A percentile compares a stretch with the other conserved stretches of the same genome.
phyloP scores from a whole-genome alignment of 2,797 vertebrate species.

The Poecilia picta region DNA sequence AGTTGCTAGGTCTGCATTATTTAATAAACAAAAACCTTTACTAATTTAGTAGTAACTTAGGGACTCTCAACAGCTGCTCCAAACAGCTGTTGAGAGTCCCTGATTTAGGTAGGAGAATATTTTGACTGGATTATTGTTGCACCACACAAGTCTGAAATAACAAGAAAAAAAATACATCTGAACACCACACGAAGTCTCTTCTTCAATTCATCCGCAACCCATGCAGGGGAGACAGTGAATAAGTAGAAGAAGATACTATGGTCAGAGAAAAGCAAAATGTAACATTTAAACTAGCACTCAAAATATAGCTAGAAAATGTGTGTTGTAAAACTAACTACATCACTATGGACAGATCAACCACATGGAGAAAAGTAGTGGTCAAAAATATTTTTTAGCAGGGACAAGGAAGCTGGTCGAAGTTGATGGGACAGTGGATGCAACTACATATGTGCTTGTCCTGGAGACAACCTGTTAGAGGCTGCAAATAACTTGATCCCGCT shows the following conservation, averaged over 20 bases:
- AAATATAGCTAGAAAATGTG: background rate
- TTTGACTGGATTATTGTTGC: background rate
- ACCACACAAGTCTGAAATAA: background rate
- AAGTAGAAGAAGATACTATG: background rate
- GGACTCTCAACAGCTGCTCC: no score
- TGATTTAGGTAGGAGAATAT: background rate
- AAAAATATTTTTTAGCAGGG: background rate
- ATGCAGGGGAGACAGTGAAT: background rate
- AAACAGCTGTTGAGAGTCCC: background rate
- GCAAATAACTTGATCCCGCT: background rate
- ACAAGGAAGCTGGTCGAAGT: background rate
- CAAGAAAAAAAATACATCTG: background rate
- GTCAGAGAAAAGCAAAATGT: background rate
- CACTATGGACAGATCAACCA: background rate
- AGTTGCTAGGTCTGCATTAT: background rate
- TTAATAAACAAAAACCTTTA: background rate
- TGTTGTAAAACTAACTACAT: background rate
- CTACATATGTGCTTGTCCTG: background rate
- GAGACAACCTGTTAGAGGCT: background rate
- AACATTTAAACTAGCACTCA: background rate
- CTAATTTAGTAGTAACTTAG: background rate
- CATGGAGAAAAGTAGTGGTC: background rate
- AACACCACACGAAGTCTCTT: background rate
- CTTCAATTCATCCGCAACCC: background rate
- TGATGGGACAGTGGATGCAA: background rate